phyloP scores from a whole-genome alignment of 2,888 invertebrate genomes.

The Adela reaumurella region DNA sequence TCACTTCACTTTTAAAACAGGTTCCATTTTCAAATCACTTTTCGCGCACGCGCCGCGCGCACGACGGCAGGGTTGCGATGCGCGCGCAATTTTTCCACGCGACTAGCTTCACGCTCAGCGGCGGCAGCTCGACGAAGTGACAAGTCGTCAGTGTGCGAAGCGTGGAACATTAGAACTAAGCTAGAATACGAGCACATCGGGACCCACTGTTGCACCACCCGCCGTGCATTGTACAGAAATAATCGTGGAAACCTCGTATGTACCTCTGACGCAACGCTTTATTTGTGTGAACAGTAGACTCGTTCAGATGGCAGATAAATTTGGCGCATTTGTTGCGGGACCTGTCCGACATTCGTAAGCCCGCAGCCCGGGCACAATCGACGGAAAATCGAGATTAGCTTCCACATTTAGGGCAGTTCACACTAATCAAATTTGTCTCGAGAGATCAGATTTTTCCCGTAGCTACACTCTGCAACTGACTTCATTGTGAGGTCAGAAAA shows the following conservation, averaged over 20 bases:
- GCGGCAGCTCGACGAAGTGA: constrained; percentile 37
- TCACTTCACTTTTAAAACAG: too few relatives aligned
- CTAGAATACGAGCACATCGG: neutral
- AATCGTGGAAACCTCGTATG: constrained; percentile 42
- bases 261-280: constrained; percentile 43
- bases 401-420: too few relatives aligned
- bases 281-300: constrained; percentile 16
- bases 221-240: constrained; percentile 42
- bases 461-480: too few relatives aligned
- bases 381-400: neutral
- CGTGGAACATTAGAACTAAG: constrained; percentile 13
- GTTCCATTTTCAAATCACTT: neutral
- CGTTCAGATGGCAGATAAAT: constrained; percentile 34
- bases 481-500: too few relatives aligned
- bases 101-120: constrained; percentile 15
- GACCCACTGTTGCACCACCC: constrained; percentile 38
- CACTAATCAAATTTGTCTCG: too few relatives aligned
- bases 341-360: constrained; percentile 12
- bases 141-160: constrained; percentile 34
- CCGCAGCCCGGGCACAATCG: neutral
- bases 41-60: neutral
- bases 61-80: neutral
- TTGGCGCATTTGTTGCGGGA: constrained; percentile 24
- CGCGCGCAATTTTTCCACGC: neutral
- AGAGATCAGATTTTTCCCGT: too few relatives aligned